Conservation (phyloP, 1,140 invertebrate genomes). For the Euura lappo region DNA sequence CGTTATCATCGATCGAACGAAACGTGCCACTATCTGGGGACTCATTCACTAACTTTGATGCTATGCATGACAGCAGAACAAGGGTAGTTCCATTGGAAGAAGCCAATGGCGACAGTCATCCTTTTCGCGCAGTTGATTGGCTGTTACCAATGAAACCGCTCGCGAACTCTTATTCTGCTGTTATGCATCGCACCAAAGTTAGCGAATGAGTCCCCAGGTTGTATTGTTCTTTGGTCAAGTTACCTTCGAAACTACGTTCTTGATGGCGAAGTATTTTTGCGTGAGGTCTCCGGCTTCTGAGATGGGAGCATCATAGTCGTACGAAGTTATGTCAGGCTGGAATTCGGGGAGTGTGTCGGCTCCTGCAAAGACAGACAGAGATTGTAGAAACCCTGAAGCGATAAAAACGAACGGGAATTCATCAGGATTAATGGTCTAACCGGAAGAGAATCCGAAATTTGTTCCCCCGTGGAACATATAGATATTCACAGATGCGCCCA, state of each 20-base stretch:
- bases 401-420: no score
- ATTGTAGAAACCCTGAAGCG: no score
- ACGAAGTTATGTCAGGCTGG: conserved; percentile 77
- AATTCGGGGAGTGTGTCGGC: conserved; percentile 62
- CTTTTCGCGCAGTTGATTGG: no score
- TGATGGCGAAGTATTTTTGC: conserved; percentile 79
- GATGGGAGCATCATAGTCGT: conserved; percentile 87
- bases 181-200: no score
- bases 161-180: no score
- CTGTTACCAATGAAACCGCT: no score
- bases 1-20: no score
- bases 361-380: conserved; percentile 38
- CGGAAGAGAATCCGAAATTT: conserved; percentile 75
- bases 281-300: conserved; percentile 84
- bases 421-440: conserved; percentile 39
- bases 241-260: conserved; percentile 71
- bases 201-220: no score
- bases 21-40: no score
- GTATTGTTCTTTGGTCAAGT: not conserved
- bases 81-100: no score
- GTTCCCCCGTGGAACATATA: conserved; percentile 81
- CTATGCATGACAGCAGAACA: conserved; percentile 3
- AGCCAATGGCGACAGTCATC: no score
- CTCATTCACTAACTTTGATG: no score
- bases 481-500: conserved; percentile 78